phyloP scores from a whole-genome alignment of 1,140 invertebrate genomes.

The Hylaeus volcanicus region DNA sequence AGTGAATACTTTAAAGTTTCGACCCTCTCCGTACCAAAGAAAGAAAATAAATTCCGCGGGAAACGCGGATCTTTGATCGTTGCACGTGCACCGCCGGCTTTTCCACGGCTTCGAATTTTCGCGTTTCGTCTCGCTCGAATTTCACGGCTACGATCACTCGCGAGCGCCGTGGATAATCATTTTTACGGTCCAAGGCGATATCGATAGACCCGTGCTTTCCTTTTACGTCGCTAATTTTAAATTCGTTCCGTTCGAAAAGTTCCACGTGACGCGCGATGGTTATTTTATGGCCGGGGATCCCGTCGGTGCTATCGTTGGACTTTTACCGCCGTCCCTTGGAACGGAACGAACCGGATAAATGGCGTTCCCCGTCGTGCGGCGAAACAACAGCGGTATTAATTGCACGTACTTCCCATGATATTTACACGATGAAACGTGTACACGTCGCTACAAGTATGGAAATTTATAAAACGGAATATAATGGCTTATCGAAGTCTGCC shows the following conservation, averaged over 20 bases:
- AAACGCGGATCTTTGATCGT: not conserved
- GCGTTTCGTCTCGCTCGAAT: conserved; percentile 2
- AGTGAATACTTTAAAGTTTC: conserved; percentile 14
- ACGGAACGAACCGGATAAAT: conserved; percentile 10
- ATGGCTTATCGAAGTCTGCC: not conserved
- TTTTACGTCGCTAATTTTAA: conserved; percentile 27
- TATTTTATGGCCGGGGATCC: conserved; percentile 31
- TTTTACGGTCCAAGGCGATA: not conserved
- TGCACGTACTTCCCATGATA: not conserved
- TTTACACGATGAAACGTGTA: not conserved
- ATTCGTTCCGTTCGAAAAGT: conserved; percentile 3
- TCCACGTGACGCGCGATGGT: not conserved
- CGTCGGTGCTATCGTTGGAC: not conserved
- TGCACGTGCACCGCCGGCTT: not conserved
- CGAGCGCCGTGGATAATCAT: not conserved
- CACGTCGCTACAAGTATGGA: not conserved
- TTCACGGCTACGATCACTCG: too few species aligned
- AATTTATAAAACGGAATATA: conserved; percentile 1
- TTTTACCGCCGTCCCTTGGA: too few species aligned
- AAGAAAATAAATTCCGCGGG: not conserved
- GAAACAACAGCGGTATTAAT: conserved; percentile 4
- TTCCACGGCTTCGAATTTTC: conserved; percentile 21
- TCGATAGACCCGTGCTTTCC: not conserved
- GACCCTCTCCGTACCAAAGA: not conserved
- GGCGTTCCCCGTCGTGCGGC: not conserved